phyloP scores from a whole-genome alignment of 2,113 vertebrate genomes.

The Misgurnus anguillicaudatus region DNA sequence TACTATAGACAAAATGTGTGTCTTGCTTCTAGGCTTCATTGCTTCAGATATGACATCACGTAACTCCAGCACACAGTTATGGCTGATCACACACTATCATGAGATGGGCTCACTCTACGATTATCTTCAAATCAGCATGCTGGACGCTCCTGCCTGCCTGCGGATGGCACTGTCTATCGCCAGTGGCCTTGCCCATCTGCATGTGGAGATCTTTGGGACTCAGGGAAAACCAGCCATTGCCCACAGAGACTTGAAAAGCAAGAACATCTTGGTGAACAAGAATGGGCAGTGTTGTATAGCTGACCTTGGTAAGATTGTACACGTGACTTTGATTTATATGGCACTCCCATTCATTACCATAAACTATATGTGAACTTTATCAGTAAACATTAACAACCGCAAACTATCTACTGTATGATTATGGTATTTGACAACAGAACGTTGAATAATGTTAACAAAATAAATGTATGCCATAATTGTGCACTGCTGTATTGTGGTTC shows the following conservation, averaged over 20 bases:
- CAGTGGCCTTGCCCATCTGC: slow-evolving; percentile 91
- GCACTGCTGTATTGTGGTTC: no score
- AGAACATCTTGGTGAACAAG: slow-evolving; percentile 96
- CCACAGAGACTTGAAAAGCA: slow-evolving; percentile 97
- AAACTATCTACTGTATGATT: neutral
- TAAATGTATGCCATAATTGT: no score
- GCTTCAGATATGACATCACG: slow-evolving; percentile 98
- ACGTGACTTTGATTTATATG: neutral
- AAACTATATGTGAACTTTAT: neutral
- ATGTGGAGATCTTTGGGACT: slow-evolving; percentile 98
- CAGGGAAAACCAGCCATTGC: slow-evolving; percentile 97
- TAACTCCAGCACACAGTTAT: slow-evolving; percentile 97
- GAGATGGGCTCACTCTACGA: slow-evolving; percentile 97
- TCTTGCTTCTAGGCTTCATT: slow-evolving; percentile 82
- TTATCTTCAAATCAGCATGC: slow-evolving; percentile 92
- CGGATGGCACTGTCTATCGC: slow-evolving; percentile 92
- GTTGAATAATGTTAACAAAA: neutral
- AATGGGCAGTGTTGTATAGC: slow-evolving; percentile 98
- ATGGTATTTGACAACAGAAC: no score
- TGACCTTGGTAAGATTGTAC: slow-evolving; percentile 83
- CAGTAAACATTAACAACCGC: neutral
- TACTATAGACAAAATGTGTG: neutral
- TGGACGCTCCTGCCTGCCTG: slow-evolving; percentile 90
- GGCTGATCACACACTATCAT: slow-evolving; percentile 98
- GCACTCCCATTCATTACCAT: neutral